Percentiles rank a stretch among this genome's conserved stretches.
These are phyloP conservation scores for Zhuqinia jingwanae DNA, from an alignment of 2,888 invertebrate genomes.

Conservation along the genomic window DNA sequence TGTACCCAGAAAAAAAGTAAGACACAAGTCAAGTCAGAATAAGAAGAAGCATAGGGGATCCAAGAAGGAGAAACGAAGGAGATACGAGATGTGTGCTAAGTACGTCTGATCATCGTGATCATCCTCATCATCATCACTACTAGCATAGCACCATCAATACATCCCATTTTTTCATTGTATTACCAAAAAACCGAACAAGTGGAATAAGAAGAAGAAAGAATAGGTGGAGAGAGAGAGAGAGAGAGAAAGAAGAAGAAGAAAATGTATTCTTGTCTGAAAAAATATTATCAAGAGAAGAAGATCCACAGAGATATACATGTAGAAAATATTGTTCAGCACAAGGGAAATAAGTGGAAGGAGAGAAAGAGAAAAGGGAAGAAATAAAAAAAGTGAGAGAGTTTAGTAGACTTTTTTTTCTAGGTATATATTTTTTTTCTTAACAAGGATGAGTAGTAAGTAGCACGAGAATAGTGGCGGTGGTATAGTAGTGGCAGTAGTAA, in stretches of 20 bases:
- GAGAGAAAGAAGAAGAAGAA: slow-evolving; percentile 27
- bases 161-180: slow-evolving; percentile 55
- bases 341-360: slow-evolving; percentile 49
- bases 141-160: slow-evolving; percentile 30
- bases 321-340: slow-evolving; percentile 67
- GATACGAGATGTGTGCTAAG: slow-evolving; percentile 57
- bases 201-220: background rate
- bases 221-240: background rate
- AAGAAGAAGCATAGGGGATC: slow-evolving; percentile 32
- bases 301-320: slow-evolving; percentile 41
- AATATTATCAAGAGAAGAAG: slow-evolving; percentile 57
- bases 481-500: background rate
- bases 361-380: slow-evolving; percentile 51
- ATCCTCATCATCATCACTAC: slow-evolving; percentile 24
- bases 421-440: slow-evolving; percentile 52
- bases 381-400: slow-evolving; percentile 51
- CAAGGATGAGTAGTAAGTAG: slow-evolving; percentile 45
- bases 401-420: slow-evolving; percentile 32
- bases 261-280: slow-evolving; percentile 53
- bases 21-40: background rate
- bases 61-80: background rate
- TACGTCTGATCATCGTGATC: slow-evolving; percentile 53
- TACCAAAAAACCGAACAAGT: slow-evolving; percentile 4
- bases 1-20: slow-evolving; percentile 25
- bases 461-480: background rate